Evolutionary conservation across 1,140 invertebrate species (phyloP), one percentile per base, ranked within the genome.

Genomic region (Drosophila gunungcola): DNA sequence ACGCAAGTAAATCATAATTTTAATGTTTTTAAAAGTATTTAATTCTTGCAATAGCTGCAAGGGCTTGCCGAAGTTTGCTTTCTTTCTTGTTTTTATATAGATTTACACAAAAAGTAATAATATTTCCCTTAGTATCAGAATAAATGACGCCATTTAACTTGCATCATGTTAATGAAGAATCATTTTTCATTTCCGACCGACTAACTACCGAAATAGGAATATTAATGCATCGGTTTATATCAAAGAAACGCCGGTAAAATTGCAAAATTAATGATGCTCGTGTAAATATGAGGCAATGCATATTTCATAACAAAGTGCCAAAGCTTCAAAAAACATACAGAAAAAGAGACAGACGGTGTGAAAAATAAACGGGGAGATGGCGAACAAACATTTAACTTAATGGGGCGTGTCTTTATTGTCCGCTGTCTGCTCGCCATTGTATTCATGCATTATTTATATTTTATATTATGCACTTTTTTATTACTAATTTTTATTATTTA

Each of bases 391-490:
- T 86, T 86, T 83, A 79, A 77, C 54, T 86, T 83, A 86, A 86
- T 88, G 83, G 83, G 48, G 79, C 84, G 70, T 73, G 70, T 76
- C 69, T 76, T 84, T 88, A 77, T 88, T 63, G 60, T 57, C 34
- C 60, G 46, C 62, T 73, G 72, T 53, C 53, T 65, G 77, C 63
- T 63, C 69, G 64, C 82, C 70, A 76, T 68, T 79, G 55, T 69
- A 73, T 76, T 76, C 79, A 73, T 88, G 65, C 65, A 79, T 79
- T 79, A 88, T 86, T 88, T 86, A 86, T 82, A 63, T 67, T 61
- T 68, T 51, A 56, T 68, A 51, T 61, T 48, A 48, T 55, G n/a
- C 43, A 46, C 46, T 43, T 41, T 61, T 57, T 53, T 57, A 62
- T 69, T 78, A 49, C 68, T 73, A 6, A 52, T 52, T 73, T 52